Evolutionary conservation across 2,113 vertebrate species (phyloP), one percentile per base, ranked within the genome.

Genomic region (Phylloscopus trochilus): DNA sequence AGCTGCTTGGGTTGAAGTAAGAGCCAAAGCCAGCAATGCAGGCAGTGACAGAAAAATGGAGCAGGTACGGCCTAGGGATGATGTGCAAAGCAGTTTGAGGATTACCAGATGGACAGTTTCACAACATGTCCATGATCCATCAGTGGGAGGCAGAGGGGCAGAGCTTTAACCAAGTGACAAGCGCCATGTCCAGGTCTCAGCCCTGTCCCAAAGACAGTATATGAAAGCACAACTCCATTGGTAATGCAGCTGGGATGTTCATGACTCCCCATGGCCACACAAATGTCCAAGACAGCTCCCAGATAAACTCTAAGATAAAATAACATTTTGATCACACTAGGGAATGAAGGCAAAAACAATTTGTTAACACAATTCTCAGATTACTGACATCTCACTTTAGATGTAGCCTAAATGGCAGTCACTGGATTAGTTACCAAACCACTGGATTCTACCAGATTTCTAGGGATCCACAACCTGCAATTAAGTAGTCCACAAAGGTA

Each of bases 1-100:
- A 35, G 43, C 33, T 56, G 33, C 79, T 60, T 8, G 1, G 10
- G 11, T 66, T 12, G 19, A 62, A 72, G 6, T 37, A 52, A 73
- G 19, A 67, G 35, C 33, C 68, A 47, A 41, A 33, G 60, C 12
- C n/a, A 41, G 23, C 20, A 53, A 27, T 8, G 23, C 13, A 26
- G 52, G 7, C 27, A 84, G 56, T 23, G 20, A 7, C 33, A 78
- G 33, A 27, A 43, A 89, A 83, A 74, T 9, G 23, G 11, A 51
- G 11, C 15, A 51, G 6, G 6, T 23, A 39, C 0, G 0, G 33
- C 31, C 41, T 43, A 2, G 0, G 13, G 22, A 10, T 41, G 16
- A 33, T 28, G 31, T 7, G 4, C 53, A 68, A 87, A 66, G 63
- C 7, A 74, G 22, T 7, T 12, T 2, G 4, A 69, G 44, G 67